A percentile compares a stretch with the other conserved stretches of the same genome.
These are phyloP conservation scores for Drosophila kanapiae DNA, from an alignment of 1,140 invertebrate species.

Conservation along the genomic window DNA sequence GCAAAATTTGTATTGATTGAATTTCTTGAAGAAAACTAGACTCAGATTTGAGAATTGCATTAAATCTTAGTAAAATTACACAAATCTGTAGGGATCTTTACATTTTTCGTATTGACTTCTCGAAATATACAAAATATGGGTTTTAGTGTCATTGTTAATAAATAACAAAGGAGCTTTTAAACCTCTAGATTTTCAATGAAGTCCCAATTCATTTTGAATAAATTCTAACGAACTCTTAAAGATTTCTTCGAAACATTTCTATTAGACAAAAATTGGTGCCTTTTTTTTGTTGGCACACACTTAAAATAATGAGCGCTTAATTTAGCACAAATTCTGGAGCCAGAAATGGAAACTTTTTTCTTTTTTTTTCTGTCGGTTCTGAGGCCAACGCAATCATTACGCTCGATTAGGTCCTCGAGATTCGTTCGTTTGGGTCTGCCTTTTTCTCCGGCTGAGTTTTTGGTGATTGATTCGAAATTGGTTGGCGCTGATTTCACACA, in stretches of 20 bases:
- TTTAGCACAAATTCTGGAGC: conserved; percentile 69
- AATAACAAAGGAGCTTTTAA: not conserved
- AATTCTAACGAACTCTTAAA: not conserved
- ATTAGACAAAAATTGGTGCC: conserved; percentile 52
- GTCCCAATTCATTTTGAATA: not conserved
- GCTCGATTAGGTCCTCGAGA: conserved; percentile 71
- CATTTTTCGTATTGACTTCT: no score
- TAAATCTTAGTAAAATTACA: not conserved
- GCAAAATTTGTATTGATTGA: conserved; percentile 23
- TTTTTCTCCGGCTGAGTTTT: conserved; percentile 21
- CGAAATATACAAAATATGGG: no score
- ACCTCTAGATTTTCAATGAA: no score
- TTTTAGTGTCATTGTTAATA: no score
- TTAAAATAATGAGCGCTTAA: conserved; percentile 83
- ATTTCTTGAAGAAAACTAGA: not conserved
- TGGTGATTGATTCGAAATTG: conserved; percentile 82
- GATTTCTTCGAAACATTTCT: conserved; percentile 25
- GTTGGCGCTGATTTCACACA: conserved; percentile 81
- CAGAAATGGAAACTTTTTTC: conserved; percentile 42
- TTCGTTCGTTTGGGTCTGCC: conserved; percentile 36
- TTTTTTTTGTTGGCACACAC: conserved; percentile 38
- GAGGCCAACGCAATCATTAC: conserved; percentile 78
- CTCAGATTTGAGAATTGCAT: not conserved
- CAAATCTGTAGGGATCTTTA: no score
- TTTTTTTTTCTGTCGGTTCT: conserved; percentile 2